A percentile compares a stretch with the other conserved stretches of the same genome.
phyloP scores from a whole-genome alignment of 2,888 invertebrate genomes.

The Calliopum simillimum region DNA sequence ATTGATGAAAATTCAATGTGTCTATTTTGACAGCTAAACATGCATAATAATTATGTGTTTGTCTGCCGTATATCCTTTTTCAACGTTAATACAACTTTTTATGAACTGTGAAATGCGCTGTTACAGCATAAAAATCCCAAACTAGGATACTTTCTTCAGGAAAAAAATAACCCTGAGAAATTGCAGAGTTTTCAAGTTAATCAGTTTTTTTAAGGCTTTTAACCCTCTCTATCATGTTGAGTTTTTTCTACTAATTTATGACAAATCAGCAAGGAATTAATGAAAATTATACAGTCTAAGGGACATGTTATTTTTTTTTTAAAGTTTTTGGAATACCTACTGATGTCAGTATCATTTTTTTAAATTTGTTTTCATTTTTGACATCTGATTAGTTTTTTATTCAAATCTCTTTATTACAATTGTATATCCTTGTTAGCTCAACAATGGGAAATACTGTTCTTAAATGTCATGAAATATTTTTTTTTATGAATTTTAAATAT shows the following conservation, averaged over 20 bases:
- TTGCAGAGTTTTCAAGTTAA: not conserved
- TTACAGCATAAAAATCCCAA: too few species aligned
- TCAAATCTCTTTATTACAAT: not conserved
- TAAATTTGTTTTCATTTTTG: not conserved
- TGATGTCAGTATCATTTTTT: not conserved
- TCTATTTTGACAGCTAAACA: slow-evolving; percentile 28
- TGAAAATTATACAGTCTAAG: not conserved
- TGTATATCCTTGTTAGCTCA: not conserved
- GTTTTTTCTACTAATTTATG: not conserved
- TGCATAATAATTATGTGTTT: not conserved
- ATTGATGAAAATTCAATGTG: slow-evolving; percentile 25
- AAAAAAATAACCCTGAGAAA: too few species aligned
- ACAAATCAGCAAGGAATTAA: not conserved
- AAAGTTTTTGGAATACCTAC: too few species aligned
- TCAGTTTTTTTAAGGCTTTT: not conserved
- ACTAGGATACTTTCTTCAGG: too few species aligned
- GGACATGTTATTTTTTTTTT: not conserved
- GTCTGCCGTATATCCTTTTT: not conserved
- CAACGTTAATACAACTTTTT: too few species aligned
- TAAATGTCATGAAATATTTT: not conserved
- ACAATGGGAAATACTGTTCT: not conserved
- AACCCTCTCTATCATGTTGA: not conserved
- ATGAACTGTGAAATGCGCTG: too few species aligned
- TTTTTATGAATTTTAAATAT: not conserved
- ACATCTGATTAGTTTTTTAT: slow-evolving; percentile 3